Conservation (phyloP, 2,888 invertebrate species). For the Rhopalosiphum nymphaeae region DNA sequence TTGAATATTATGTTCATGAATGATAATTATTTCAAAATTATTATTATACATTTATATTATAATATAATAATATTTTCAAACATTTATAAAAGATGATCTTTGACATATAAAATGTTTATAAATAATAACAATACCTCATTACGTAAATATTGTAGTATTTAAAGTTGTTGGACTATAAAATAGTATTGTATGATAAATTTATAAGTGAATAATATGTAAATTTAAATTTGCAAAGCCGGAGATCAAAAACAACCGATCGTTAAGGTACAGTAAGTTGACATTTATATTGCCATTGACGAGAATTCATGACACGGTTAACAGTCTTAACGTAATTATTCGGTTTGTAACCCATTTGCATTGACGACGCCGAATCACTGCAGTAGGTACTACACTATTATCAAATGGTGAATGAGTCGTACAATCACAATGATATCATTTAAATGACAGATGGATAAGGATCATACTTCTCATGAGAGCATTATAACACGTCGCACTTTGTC, state of each 20-base stretch:
- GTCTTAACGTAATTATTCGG: not conserved
- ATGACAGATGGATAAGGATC: slow-evolving; percentile 57
- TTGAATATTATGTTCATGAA: not conserved
- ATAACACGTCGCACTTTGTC: slow-evolving; percentile 52
- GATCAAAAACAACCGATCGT: not conserved
- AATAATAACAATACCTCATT: not conserved
- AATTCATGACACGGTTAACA: not conserved
- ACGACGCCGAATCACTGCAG: slow-evolving; percentile 4
- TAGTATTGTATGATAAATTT: not conserved
- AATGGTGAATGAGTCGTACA: not conserved
- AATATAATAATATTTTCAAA: not conserved
- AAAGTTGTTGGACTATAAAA: not conserved
- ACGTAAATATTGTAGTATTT: not conserved
- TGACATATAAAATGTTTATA: not conserved
- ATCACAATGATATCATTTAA: slow-evolving; percentile 31
- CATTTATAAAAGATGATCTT: not conserved
- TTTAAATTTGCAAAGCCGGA: no score
- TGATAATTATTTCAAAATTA: no score
- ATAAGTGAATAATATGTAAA: no score
- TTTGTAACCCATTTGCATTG: not conserved
- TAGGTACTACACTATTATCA: no score
- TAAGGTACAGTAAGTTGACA: not conserved
- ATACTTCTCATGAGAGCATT: slow-evolving; percentile 28
- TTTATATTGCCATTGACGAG: not conserved
- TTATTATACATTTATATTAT: not conserved